phyloP scores from a whole-genome alignment of 2,113 vertebrate species.

The Oncorhynchus keta region DNA sequence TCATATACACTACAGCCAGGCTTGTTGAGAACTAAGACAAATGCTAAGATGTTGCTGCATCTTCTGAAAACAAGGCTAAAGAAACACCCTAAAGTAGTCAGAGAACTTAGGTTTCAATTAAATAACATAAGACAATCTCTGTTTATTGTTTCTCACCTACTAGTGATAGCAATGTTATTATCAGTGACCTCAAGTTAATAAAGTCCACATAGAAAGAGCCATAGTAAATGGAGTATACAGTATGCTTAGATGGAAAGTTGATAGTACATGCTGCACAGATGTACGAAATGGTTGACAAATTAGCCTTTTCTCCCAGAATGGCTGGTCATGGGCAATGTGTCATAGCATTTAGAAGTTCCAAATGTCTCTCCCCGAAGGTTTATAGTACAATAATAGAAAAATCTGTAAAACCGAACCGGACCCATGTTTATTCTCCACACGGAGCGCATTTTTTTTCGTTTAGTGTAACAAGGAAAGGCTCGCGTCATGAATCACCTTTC shows the following conservation, averaged over 20 bases:
- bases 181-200: too few species aligned
- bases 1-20: too few species aligned
- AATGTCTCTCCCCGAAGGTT: slow-evolving; percentile 1
- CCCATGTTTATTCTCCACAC: slow-evolving; percentile 51
- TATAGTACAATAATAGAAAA: slow-evolving; percentile 34
- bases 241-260: not conserved
- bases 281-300: too few species aligned
- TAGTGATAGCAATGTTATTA: not conserved
- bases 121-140: too few species aligned
- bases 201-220: too few species aligned
- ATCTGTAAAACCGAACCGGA: slow-evolving; percentile 20
- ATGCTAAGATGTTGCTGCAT: not conserved
- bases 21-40: not conserved
- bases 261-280: too few species aligned
- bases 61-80: not conserved
- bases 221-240: too few species aligned
- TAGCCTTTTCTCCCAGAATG: not conserved
- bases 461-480: slow-evolving; percentile 62
- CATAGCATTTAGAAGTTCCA: slow-evolving; percentile 25
- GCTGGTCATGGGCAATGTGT: not conserved
- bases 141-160: not conserved
- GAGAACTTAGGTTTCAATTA: not conserved
- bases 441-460: slow-evolving; percentile 46
- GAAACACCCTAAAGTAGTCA: not conserved
- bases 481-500: slow-evolving; percentile 71